Percentiles rank a stretch among this genome's conserved stretches.
Conservation (phyloP, 2,113 vertebrate genomes). For the Chinchilla lanigera region DNA sequence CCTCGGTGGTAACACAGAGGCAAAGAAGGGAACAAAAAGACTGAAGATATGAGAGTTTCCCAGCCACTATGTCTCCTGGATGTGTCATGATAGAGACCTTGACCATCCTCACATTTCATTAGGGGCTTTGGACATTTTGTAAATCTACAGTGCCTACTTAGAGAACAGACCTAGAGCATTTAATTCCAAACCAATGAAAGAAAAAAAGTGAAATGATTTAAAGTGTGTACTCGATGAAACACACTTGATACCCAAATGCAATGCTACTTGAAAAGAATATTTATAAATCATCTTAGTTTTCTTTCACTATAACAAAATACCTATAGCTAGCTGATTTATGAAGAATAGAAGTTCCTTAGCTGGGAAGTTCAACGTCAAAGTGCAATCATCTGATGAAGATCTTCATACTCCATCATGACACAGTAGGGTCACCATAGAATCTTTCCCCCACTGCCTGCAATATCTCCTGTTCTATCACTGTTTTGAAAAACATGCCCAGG, state of each 20-base stretch:
- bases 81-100: not conserved
- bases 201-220: not conserved
- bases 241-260: not conserved
- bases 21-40: not conserved
- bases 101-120: not conserved
- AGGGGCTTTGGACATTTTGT: not conserved
- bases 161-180: not conserved
- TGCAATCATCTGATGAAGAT: not conserved
- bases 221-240: not conserved
- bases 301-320: not conserved
- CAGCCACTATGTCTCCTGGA: not conserved
- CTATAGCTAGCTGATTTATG: not conserved
- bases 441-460: too few species aligned
- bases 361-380: not conserved
- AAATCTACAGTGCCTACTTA: not conserved
- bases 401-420: not conserved
- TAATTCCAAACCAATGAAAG: not conserved
- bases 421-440: too few species aligned
- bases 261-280: not conserved
- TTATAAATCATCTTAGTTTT: not conserved
- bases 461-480: not conserved
- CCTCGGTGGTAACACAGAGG: not conserved
- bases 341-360: not conserved
- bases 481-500: not conserved
- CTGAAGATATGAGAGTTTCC: not conserved